Evolutionary conservation across 2,797 vertebrate genomes (phyloP).

Genomic region (Sphenodon punctatus): DNA sequence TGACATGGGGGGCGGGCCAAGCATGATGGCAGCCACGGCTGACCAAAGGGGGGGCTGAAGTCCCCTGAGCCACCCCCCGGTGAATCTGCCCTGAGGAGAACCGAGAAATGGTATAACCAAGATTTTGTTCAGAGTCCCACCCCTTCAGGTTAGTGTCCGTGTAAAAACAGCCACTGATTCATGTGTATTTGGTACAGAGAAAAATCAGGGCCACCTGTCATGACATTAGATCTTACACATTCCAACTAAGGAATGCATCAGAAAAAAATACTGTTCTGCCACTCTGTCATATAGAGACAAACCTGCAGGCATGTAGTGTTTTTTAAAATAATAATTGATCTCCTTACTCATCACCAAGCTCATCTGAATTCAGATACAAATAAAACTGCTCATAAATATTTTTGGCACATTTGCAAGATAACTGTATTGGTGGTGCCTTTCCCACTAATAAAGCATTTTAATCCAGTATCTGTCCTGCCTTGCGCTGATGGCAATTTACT

Average conservation of each 20-base stretch:
- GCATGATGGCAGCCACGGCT: too few species aligned
- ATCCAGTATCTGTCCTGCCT: not conserved
- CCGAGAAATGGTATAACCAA: too few species aligned
- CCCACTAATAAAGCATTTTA: not conserved
- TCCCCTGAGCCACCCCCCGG: too few species aligned
- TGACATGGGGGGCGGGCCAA: too few species aligned
- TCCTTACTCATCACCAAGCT: not conserved
- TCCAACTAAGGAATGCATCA: not conserved
- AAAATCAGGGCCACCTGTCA: not conserved
- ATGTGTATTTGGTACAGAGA: not conserved
- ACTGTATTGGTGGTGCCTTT: not conserved
- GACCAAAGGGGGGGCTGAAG: too few species aligned
- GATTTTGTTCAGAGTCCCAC: too few species aligned
- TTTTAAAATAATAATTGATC: not conserved
- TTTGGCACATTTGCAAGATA: not conserved
- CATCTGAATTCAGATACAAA: not conserved
- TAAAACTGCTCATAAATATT: not conserved
- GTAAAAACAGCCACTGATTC: too few species aligned
- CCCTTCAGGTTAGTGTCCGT: too few species aligned
- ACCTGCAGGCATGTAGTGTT: not conserved
- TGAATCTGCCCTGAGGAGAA: too few species aligned
- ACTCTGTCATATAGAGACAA: not conserved
- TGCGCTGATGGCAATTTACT: too few species aligned
- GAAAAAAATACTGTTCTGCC: not conserved
- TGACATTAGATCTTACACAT: not conserved